Evolutionary conservation across 2,113 vertebrate species (phyloP), one percentile per base, ranked within the genome.

Genomic region (Sturnus vulgaris): DNA sequence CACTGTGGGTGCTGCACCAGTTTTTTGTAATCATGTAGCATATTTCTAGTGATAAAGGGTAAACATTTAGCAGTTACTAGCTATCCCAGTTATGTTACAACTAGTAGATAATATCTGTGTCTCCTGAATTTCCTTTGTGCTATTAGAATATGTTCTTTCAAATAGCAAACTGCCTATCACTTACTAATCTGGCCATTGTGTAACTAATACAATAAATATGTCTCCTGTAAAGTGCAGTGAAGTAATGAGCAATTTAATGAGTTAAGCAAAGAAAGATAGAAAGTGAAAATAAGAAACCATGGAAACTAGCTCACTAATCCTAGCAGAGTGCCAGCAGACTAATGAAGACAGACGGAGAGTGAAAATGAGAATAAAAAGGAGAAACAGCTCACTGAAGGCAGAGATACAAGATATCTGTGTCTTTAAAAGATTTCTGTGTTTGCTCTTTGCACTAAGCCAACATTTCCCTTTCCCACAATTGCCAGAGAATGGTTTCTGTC

Each of bases 201-300:
- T 97, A 97, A 97, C 97, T 97, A 97, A 97, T 96, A 97, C 96
- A 97, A 97, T 97, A 97, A 97, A 97, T 97, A 97, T 96, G 97
- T 97, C 96, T 97, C 91, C 97, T 97, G 97, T 97, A 97, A 97
- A 97, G 93, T 96, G 97, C 95, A 97, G 89, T 96, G 95, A 96
- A 97, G 97, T 97, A 97, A 97, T 96, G 97, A 97, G 71, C 94
- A 97, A 97, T 97, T 97, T 97, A 97, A 97, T 97, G 97, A 97
- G 96, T 97, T 96, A 97, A 97, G 97, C 94, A 96, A 97, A 96
- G 96, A 97, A 97, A 97, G 97, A 97, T 95, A 97, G 97, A 97
- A 97, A 97, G 96, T 97, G 96, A 97, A 97, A 97, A 97, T 97
- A 97, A 97, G 97, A 97, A 97, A 97, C 97, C 97, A 97, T 97